Percentiles rank a stretch among this genome's conserved stretches.
phyloP scores from a whole-genome alignment of 2,888 invertebrate genomes.

The Pilophorus perplexus region DNA sequence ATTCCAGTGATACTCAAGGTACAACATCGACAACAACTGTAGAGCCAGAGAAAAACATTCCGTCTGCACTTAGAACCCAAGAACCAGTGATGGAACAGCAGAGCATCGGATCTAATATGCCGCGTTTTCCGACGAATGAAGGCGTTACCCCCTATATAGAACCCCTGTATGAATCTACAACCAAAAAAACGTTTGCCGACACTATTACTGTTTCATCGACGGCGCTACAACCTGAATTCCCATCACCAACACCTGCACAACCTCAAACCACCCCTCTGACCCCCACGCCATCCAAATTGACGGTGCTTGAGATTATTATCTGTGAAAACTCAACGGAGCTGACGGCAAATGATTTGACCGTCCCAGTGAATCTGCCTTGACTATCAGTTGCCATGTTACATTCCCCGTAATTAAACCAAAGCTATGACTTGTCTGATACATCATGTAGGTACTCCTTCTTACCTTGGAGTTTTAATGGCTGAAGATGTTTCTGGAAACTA shows the following conservation, averaged over 20 bases:
- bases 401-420: too few species aligned
- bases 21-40: not conserved
- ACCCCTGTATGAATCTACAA: not conserved
- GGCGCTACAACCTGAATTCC: too few species aligned
- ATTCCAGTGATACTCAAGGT: not conserved
- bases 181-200: not conserved
- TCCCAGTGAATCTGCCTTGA: slow-evolving; percentile 2
- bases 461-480: too few species aligned
- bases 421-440: too few species aligned
- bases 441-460: too few species aligned
- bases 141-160: not conserved
- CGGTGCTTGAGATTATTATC: slow-evolving; percentile 2
- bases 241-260: not conserved
- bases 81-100: not conserved
- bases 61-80: not conserved
- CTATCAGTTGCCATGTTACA: too few species aligned
- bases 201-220: not conserved
- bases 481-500: too few species aligned
- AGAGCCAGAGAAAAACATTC: not conserved
- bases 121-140: not conserved
- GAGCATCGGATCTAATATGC: not conserved
- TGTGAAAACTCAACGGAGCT: slow-evolving; percentile 13
- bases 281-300: not conserved
- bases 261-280: not conserved
- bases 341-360: slow-evolving; percentile 13